Conservation (phyloP, 92 coral and sea anemone species). For the Desmophyllum pertusum region DNA sequence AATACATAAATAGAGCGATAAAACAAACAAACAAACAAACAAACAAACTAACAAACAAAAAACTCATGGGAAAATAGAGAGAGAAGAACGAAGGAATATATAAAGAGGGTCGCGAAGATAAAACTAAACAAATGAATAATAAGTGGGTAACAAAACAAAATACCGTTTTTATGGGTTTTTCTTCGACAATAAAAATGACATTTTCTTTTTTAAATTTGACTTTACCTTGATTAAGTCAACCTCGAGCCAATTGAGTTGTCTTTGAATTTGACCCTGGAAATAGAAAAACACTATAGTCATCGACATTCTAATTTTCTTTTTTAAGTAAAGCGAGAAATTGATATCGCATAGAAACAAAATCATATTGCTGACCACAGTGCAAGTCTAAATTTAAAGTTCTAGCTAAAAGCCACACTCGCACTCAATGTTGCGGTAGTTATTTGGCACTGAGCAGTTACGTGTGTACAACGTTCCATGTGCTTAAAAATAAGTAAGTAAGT, state of each 20-base stretch:
- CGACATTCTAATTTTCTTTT: background rate
- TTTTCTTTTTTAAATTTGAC: background rate
- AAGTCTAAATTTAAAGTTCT: background rate
- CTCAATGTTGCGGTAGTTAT: too few species aligned
- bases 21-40: background rate
- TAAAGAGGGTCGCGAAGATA: background rate
- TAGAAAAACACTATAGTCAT: background rate
- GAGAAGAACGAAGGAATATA: background rate
- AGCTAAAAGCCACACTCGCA: too few species aligned
- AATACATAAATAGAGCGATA: background rate
- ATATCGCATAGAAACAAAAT: background rate
- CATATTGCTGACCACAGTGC: too few species aligned
- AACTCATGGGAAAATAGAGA: background rate
- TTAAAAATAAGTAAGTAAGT: too few species aligned
- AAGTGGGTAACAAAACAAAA: background rate
- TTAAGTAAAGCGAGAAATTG: background rate
- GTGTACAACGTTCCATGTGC: background rate
- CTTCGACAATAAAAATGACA: background rate
- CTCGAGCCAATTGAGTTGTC: constrained; percentile 86
- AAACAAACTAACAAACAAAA: too few species aligned
- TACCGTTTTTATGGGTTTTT: background rate
- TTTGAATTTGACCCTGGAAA: constrained; percentile 79
- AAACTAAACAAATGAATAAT: background rate
- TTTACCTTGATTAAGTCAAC: constrained; percentile 81
- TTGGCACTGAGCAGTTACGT: too few species aligned